Conservation (phyloP, 2,113 vertebrate species). For the Prietella phreatophila region DNA sequence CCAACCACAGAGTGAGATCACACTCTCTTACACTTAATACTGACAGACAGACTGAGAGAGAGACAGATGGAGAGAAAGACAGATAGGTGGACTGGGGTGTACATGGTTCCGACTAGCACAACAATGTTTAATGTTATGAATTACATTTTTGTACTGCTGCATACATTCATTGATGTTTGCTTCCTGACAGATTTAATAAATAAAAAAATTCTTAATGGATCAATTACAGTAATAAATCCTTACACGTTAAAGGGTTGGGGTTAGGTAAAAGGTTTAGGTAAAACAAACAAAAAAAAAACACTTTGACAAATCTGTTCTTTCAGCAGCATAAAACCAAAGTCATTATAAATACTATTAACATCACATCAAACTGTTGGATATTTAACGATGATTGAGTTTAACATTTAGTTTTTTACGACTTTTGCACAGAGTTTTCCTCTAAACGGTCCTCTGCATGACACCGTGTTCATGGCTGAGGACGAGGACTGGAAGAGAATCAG, state of each 20-base stretch:
- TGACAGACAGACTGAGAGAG: background rate
- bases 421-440: conserved; percentile 59
- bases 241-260: too few species aligned
- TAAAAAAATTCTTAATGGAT: background rate
- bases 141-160: background rate
- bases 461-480: conserved; percentile 61
- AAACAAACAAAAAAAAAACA: background rate
- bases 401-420: background rate
- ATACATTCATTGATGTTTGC: background rate
- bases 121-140: too few species aligned
- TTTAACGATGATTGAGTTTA: background rate
- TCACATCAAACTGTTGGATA: background rate
- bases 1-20: conserved; percentile 52
- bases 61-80: too few species aligned
- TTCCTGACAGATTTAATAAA: background rate
- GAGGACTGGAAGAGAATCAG: conserved; percentile 77
- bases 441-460: conserved; percentile 52
- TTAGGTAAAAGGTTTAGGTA: too few species aligned
- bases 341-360: background rate
- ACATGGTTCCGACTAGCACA: too few species aligned
- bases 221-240: background rate
- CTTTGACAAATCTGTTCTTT: background rate
- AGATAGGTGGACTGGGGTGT: too few species aligned
- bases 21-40: background rate
- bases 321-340: background rate